Evolutionary conservation across 1,140 invertebrate species (phyloP).

Genomic region (Ceratina australensis): DNA sequence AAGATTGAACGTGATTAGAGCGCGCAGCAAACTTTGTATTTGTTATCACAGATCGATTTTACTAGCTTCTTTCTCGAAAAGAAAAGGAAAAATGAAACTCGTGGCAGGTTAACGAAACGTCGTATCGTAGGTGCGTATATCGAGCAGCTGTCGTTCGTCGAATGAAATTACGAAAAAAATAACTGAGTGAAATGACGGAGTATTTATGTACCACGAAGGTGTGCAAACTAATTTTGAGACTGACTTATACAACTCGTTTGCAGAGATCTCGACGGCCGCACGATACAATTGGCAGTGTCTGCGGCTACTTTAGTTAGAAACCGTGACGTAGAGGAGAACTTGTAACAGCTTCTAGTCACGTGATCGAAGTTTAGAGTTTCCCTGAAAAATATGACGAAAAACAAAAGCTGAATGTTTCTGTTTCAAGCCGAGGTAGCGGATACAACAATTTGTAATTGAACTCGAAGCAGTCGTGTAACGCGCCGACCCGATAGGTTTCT

Average conservation of each 20-base stretch:
- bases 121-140: background rate
- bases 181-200: slow-evolving; percentile 2
- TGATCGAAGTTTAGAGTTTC: slow-evolving; percentile 30
- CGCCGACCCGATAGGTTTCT: background rate
- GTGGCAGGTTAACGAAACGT: slow-evolving; percentile 16
- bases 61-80: slow-evolving; percentile 29
- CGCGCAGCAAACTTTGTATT: slow-evolving; percentile 18
- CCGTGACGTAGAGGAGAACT: slow-evolving; percentile 10
- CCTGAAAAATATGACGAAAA: slow-evolving; percentile 13
- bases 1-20: slow-evolving; percentile 10
- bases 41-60: slow-evolving; percentile 29
- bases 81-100: background rate
- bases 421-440: background rate
- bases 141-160: slow-evolving; percentile 60
- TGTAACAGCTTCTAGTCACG: slow-evolving; percentile 51
- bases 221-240: slow-evolving; percentile 55
- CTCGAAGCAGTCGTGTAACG: background rate
- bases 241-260: slow-evolving; percentile 54
- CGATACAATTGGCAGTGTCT: slow-evolving; percentile 50
- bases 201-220: slow-evolving; percentile 45
- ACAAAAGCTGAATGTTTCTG: slow-evolving; percentile 4
- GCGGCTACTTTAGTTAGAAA: slow-evolving; percentile 54
- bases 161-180: slow-evolving; percentile 9
- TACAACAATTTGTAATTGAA: background rate
- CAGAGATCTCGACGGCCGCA: slow-evolving; percentile 54